A percentile compares a stretch with the other conserved stretches of the same genome.
Conservation (phyloP, 2,797 vertebrate species). For the Anas bernieri region DNA sequence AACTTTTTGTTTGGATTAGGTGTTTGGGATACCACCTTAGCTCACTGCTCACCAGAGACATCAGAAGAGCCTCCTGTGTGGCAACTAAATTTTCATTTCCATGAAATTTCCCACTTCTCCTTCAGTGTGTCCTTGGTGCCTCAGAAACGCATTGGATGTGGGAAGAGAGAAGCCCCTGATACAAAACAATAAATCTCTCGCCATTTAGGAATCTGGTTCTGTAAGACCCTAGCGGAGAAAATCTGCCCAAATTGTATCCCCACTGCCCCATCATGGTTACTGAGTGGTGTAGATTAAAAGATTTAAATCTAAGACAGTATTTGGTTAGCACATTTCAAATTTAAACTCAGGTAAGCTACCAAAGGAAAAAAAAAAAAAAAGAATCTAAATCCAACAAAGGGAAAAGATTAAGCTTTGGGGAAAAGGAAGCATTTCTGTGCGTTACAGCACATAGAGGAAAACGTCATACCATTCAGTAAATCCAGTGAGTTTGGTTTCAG, state of each 20-base stretch:
- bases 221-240: not conserved
- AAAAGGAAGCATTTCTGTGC: not conserved
- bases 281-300: conserved; percentile 8
- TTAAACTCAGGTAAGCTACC: not conserved
- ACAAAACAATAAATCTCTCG: not conserved
- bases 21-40: not conserved
- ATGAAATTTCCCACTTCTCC: not conserved
- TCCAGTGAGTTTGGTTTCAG: conserved; percentile 37
- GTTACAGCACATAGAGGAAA: not conserved
- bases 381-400: not conserved
- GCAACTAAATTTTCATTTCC: conserved; percentile 19
- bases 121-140: conserved; percentile 38
- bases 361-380: not conserved
- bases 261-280: not conserved
- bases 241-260: not conserved
- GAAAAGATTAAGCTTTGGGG: not conserved
- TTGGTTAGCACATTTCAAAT: not conserved
- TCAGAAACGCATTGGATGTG: not conserved
- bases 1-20: not conserved
- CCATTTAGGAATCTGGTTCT: not conserved
- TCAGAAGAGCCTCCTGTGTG: not conserved
- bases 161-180: not conserved
- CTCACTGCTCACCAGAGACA: not conserved
- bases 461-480: not conserved
- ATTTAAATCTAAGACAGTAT: conserved; percentile 9